phyloP scores from a whole-genome alignment of 2,113 vertebrate genomes.

The Smithornis capensis region DNA sequence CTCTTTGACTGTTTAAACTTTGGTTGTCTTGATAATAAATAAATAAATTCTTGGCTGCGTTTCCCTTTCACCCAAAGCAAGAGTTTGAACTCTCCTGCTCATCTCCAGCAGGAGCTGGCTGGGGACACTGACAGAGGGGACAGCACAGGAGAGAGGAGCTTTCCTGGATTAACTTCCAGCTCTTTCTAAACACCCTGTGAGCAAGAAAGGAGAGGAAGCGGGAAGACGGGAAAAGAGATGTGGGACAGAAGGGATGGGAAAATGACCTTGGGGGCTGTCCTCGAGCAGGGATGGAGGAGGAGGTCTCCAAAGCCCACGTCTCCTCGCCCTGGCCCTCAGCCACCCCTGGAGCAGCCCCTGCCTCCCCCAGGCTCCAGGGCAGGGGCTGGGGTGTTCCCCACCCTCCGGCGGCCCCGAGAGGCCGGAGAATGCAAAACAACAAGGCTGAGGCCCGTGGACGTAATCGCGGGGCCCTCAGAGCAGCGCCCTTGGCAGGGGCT shows the following conservation, averaged over 20 bases:
- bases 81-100: not conserved
- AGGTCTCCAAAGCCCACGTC: not conserved
- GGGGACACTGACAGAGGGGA: not conserved
- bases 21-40: not conserved
- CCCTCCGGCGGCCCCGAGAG: not conserved
- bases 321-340: not conserved
- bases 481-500: not conserved
- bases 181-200: not conserved
- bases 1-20: not conserved
- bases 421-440: not conserved
- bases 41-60: not conserved
- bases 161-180: not conserved
- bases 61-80: not conserved
- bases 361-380: not conserved
- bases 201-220: not conserved
- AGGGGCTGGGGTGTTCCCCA: not conserved
- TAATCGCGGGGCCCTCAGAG: not conserved
- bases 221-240: not conserved
- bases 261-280: not conserved
- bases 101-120: not conserved
- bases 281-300: not conserved
- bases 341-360: accelerated
- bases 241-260: not conserved
- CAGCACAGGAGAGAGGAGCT: not conserved
- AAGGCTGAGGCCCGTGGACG: accelerated